A percentile compares a stretch with the other conserved stretches of the same genome.
Conservation (phyloP, 2,888 invertebrate genomes). For the Bhutanitis thaidina region DNA sequence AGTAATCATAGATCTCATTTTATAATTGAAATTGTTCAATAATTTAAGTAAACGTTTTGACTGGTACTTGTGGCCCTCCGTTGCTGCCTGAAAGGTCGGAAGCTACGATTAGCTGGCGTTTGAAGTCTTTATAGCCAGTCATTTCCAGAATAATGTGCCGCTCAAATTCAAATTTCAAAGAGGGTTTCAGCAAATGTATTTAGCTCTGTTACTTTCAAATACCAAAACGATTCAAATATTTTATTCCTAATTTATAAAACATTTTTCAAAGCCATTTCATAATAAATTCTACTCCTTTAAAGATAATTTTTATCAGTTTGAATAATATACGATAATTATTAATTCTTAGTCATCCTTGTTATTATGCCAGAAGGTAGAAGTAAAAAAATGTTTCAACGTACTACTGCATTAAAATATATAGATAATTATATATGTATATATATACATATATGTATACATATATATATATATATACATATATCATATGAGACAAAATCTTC, state of each 20-base stretch:
- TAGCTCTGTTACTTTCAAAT: constrained; percentile 43
- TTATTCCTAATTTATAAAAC: constrained; percentile 15
- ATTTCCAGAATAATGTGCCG: constrained; percentile 57
- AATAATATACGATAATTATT: constrained; percentile 8
- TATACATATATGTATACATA: too few relatives aligned
- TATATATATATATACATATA: too few relatives aligned
- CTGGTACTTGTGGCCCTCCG: constrained; percentile 59
- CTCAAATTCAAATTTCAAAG: constrained; percentile 72
- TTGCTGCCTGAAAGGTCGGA: constrained; percentile 67
- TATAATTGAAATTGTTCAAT: constrained; percentile 14
- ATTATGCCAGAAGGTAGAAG: too few relatives aligned
- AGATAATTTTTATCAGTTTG: not conserved
- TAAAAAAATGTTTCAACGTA: too few relatives aligned
- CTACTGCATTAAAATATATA: too few relatives aligned
- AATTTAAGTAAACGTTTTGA: constrained; percentile 56
- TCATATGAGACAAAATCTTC: too few relatives aligned
- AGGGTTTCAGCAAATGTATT: constrained; percentile 54
- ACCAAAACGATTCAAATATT: constrained; percentile 35
- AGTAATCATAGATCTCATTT: too few relatives aligned
- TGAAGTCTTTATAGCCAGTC: constrained; percentile 65
- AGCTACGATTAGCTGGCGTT: constrained; percentile 75
- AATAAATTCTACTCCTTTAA: constrained; percentile 9
- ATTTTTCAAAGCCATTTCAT: constrained; percentile 8
- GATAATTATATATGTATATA: too few relatives aligned
- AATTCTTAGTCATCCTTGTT: too few relatives aligned